Evolutionary conservation across 2,888 invertebrate species (phyloP).

Genomic region (Tholera decimalis): DNA sequence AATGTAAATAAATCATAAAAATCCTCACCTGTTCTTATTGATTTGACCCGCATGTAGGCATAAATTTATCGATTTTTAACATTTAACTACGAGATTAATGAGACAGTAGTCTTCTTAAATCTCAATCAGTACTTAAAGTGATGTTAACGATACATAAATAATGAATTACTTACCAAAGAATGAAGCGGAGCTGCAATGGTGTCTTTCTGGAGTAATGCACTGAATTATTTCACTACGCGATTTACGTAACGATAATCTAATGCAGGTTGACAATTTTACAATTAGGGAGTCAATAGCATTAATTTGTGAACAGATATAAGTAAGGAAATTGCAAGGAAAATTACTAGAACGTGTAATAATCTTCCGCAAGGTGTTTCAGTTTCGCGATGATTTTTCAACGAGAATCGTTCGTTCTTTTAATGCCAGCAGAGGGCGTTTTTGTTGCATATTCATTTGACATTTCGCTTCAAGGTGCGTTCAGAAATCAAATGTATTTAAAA

Average conservation of each 20-base stretch:
- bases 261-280: constrained; percentile 19
- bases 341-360: constrained; percentile 55
- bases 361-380: constrained; percentile 55
- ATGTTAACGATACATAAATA: constrained; percentile 61
- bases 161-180: constrained; percentile 68
- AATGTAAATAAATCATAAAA: constrained; percentile 68
- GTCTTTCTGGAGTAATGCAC: constrained; percentile 43
- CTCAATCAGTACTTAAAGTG: constrained; percentile 11
- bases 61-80: constrained; percentile 22
- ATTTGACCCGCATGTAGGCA: constrained; percentile 58
- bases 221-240: constrained; percentile 52
- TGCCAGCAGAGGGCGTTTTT: constrained; percentile 29
- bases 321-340: constrained; percentile 51
- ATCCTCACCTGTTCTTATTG: constrained; percentile 27
- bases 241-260: constrained; percentile 38
- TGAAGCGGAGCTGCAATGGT: constrained; percentile 48
- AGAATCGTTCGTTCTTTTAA: constrained; percentile 10
- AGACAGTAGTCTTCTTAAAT: constrained; percentile 3
- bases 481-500: too few species aligned
- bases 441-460: constrained; percentile 50
- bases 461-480: constrained; percentile 39
- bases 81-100: neutral
- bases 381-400: constrained; percentile 38
- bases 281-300: constrained; percentile 13
- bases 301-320: constrained; percentile 28